phyloP scores from a whole-genome alignment of 2,888 invertebrate genomes.

The Ariolimax columbianus region DNA sequence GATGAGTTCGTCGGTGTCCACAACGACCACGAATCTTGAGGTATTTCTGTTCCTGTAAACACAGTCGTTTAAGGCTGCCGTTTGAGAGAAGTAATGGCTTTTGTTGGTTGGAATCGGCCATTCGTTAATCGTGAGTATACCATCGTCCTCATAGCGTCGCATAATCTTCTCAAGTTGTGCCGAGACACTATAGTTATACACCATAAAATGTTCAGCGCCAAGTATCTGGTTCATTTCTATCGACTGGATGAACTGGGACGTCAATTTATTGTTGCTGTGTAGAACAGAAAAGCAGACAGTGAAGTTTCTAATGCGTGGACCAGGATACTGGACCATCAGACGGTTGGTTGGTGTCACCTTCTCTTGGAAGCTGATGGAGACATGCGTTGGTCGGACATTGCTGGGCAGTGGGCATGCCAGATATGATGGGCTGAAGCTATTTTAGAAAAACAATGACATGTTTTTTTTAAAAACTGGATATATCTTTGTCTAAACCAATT shows the following conservation, averaged over 20 bases:
- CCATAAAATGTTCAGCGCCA: slow-evolving; percentile 42
- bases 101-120: slow-evolving; percentile 31
- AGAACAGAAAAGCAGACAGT: slow-evolving; percentile 10
- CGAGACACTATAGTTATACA: slow-evolving; percentile 29
- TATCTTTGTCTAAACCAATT: too few species aligned
- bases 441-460: neutral
- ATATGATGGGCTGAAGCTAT: neutral
- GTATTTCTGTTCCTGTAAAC: slow-evolving; percentile 25
- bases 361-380: neutral
- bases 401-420: neutral
- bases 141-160: slow-evolving; percentile 8
- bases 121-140: slow-evolving; percentile 26
- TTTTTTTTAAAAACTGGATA: neutral
- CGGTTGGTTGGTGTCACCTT: neutral
- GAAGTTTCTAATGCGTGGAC: slow-evolving; percentile 1
- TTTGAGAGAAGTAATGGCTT: slow-evolving; percentile 2
- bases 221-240: slow-evolving; percentile 38
- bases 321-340: neutral
- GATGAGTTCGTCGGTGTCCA: slow-evolving; percentile 4
- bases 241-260: slow-evolving; percentile 31
- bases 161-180: neutral
- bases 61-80: slow-evolving; percentile 38
- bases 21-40: slow-evolving; percentile 28
- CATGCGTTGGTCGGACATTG: neutral
- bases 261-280: neutral